phyloP scores from a whole-genome alignment of 2,888 invertebrate genomes.

The Eumacrocentrus americanus region DNA sequence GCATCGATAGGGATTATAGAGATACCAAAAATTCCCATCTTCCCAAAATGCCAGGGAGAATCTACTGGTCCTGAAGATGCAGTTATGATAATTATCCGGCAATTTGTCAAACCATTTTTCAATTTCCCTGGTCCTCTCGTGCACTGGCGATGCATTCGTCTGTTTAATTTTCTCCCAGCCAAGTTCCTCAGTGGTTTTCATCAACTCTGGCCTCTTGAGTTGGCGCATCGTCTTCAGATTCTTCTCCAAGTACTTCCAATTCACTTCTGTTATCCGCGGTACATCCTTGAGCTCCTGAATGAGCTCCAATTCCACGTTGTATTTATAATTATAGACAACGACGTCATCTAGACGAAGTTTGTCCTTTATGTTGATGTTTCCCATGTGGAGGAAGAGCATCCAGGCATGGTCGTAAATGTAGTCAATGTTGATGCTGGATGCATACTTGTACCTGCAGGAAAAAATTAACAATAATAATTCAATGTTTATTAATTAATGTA shows the following conservation, averaged over 20 bases:
- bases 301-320: slow-evolving; percentile 51
- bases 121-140: slow-evolving; percentile 35
- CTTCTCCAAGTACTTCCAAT: slow-evolving; percentile 41
- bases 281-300: slow-evolving; percentile 43
- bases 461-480: too few relatives aligned
- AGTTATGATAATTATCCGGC: slow-evolving; percentile 43
- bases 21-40: slow-evolving; percentile 53
- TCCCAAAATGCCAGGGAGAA: slow-evolving; percentile 53
- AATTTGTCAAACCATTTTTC: slow-evolving; percentile 50
- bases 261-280: slow-evolving; percentile 23
- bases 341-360: slow-evolving; percentile 51
- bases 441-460: slow-evolving; percentile 48
- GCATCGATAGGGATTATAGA: slow-evolving; percentile 55
- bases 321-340: slow-evolving; percentile 55
- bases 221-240: slow-evolving; percentile 29
- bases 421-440: slow-evolving; percentile 51
- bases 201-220: slow-evolving; percentile 43
- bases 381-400: slow-evolving; percentile 52
- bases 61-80: slow-evolving; percentile 47
- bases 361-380: slow-evolving; percentile 44
- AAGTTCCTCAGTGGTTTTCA: slow-evolving; percentile 39
- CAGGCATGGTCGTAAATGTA: slow-evolving; percentile 56
- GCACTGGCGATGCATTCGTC: slow-evolving; percentile 33
- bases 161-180: slow-evolving; percentile 42
- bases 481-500: too few relatives aligned